A percentile compares a stretch with the other conserved stretches of the same genome.
Evolutionary conservation across 2,888 invertebrate species (phyloP).

Genomic region (Aporophyla nigra): DNA sequence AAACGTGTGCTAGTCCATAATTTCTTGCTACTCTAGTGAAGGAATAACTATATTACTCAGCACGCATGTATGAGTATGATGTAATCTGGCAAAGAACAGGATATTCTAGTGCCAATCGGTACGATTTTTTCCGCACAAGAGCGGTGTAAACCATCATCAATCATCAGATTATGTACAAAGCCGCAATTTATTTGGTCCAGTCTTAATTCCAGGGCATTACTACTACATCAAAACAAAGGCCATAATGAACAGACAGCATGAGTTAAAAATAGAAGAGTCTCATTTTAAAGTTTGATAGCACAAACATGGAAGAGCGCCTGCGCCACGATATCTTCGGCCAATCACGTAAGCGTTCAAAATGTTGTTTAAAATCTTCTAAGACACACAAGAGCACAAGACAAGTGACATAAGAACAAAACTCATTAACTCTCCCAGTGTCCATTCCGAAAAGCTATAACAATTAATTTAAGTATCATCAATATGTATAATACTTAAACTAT

Average conservation of each 20-base stretch:
- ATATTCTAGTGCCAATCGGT: background rate
- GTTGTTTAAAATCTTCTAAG: background rate
- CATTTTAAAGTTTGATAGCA: background rate
- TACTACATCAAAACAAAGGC: background rate
- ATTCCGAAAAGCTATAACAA: conserved; percentile 20
- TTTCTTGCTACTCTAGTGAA: conserved; percentile 6
- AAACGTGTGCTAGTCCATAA: background rate
- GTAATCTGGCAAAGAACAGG: background rate
- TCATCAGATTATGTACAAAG: background rate
- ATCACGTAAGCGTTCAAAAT: background rate
- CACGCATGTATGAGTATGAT: background rate
- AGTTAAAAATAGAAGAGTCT: background rate
- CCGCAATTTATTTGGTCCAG: background rate
- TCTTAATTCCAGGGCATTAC: background rate
- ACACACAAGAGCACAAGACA: background rate
- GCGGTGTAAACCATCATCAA: background rate
- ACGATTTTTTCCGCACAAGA: background rate
- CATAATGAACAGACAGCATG: background rate
- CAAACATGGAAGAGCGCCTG: background rate
- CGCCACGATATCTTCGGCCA: background rate
- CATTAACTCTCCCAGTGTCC: background rate
- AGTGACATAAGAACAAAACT: background rate
- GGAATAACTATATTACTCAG: background rate
- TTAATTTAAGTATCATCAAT: conserved; percentile 36
- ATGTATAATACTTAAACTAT: conserved; percentile 13